phyloP scores from a whole-genome alignment of 1,140 invertebrate species.

The Neodiprion fabricii region DNA sequence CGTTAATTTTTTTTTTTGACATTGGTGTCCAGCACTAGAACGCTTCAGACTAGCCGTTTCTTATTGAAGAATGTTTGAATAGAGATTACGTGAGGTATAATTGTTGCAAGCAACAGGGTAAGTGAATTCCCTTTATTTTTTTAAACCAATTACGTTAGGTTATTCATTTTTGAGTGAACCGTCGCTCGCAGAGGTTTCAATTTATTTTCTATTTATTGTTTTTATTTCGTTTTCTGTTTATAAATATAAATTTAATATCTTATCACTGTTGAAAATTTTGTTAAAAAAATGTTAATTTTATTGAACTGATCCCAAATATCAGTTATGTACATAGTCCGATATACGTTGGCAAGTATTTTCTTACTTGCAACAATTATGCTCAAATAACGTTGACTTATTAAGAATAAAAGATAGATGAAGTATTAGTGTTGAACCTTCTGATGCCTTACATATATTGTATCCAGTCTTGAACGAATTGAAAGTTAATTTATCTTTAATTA shows the following conservation, averaged over 20 bases:
- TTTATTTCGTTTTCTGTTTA: too few relatives aligned
- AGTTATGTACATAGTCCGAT: too few relatives aligned
- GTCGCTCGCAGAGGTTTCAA: too few relatives aligned
- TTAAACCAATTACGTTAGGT: background rate
- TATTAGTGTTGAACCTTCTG: background rate
- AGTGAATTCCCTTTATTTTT: too few relatives aligned
- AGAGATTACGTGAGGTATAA: background rate
- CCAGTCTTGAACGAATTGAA: background rate
- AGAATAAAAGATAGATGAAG: background rate
- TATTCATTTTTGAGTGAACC: background rate
- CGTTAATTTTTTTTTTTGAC: background rate
- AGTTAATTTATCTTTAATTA: background rate
- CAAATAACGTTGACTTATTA: background rate
- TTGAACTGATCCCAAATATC: too few relatives aligned
- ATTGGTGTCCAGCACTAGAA: background rate
- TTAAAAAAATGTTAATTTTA: too few relatives aligned
- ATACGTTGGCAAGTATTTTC: background rate
- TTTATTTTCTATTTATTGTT: too few relatives aligned
- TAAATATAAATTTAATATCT: too few relatives aligned
- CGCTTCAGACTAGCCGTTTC: background rate
- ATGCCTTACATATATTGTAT: conserved; percentile 3
- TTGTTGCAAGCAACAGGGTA: background rate
- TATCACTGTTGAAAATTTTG: too few relatives aligned
- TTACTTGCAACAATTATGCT: background rate
- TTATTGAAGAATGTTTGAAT: too few relatives aligned